Base-by-base conservation (phyloP, 2,888 invertebrate genomes). In the Drosophila flavopinicola region DNA sequence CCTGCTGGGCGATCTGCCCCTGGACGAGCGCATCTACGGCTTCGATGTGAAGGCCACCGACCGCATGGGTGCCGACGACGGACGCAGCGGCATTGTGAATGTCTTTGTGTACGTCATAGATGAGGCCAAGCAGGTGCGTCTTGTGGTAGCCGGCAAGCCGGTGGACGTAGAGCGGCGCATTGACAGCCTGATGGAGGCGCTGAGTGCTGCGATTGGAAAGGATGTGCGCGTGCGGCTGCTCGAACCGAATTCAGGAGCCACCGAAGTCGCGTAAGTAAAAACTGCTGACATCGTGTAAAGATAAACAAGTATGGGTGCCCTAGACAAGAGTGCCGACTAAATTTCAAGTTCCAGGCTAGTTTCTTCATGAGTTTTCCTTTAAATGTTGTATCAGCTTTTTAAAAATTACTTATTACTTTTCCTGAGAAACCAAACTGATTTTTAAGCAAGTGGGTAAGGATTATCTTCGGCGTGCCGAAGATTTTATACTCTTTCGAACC, bases 1-100 rank as follows among this genome's bases (percentile, higher is more conserved):
- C 10, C 93, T 96, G 11, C 93, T 94, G 1, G 93, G 94, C 33
- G 83, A 69, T 30, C 94, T 96, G 57, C 92, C 93, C 0, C 94
- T 95, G 72, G 94, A 94, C 13, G 96, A 96, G 0, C 93, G 94
- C 68, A 95, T 97, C 35, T 96, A 95, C 85, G 96, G 96, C 0
- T 96, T 97, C 85, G 96, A 97, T 90, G 96, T 97, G 7, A 96
- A 96, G 91, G 97, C 96, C 7, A 96, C 96, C 0, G 97, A 97
- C 88, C 93, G 94, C 57, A 92, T 93, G 20, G 97, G 97, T 1
- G 95, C 95, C 37, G 95, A 96, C 83, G 95, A 95, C 85, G 97
- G 97, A 1, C 94, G 94, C 63, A 96, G 96, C 6, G 94, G 96
- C 42, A 96, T 96, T 70, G 95, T 95, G 47, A 96, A 96, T 89